Evolutionary conservation across 1,140 invertebrate species (phyloP), one percentile per base, ranked within the genome.

Genomic region (Lucilia sericata): DNA sequence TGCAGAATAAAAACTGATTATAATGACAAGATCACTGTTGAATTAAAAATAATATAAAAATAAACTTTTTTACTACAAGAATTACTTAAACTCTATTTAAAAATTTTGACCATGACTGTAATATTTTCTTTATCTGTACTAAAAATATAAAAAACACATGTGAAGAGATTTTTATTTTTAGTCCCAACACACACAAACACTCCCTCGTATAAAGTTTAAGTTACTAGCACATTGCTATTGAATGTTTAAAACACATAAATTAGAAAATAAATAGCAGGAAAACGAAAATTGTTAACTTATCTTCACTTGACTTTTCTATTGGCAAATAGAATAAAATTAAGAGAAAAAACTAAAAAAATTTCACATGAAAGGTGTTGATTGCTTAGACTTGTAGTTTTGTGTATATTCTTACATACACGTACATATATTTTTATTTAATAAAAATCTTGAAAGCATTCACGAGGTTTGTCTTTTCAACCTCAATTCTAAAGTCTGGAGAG

Each of bases 221-320:
- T 60, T 60, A n/a, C 55, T 4, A 60, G 55, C 17, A 17, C 5
- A 42, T 14, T 80, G 76, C 76, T 49, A 80, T 49, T 80, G 76
- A 80, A 80, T 80, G 76, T 49, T 80, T 80, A 80, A 49, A 80
- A 49, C 76, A 80, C 76, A 80, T 80, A 80, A 80, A 80, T 80
- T 80, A 80, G n/a, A 51, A 47, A 80, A 49, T 49, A 49, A 80
- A 80, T 42, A 80, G 76, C 76, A 78, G 76, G 76, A 80, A 80
- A 80, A 80, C 21, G 76, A 80, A 80, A 80, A 80, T 80, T 80
- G 76, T 80, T 80, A 80, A 80, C 42, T 80, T 80, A 80, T 80
- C 76, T 80, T 80, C 76, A 80, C 76, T 80, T 80, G 47, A 51
- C 42, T 21, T 70, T 70, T 70, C 65, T 21, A 70, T 21, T 60